Evolutionary conservation across 2,797 vertebrate genomes (phyloP).

Genomic region (Trachops cirrhosus): DNA sequence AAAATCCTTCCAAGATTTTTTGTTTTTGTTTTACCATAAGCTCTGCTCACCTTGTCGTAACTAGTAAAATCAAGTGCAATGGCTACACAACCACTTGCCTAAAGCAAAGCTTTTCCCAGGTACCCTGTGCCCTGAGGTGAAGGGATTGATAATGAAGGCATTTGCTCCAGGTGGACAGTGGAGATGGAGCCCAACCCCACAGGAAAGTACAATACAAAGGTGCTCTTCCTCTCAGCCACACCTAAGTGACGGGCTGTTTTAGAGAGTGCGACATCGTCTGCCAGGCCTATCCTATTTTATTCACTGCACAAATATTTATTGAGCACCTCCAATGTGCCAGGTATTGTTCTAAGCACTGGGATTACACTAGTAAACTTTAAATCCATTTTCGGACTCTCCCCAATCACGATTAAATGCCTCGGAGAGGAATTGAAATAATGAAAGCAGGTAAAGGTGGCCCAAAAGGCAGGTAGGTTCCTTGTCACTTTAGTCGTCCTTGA

Average conservation of each 20-base stretch:
- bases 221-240: background rate
- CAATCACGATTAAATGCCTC: background rate
- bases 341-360: background rate
- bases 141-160: background rate
- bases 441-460: background rate
- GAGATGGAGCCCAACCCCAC: background rate
- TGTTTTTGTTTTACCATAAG: background rate
- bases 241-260: background rate
- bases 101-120: background rate
- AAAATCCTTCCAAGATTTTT: constrained; percentile 12
- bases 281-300: background rate
- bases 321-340: background rate
- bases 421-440: background rate
- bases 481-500: constrained; percentile 3
- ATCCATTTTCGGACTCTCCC: background rate
- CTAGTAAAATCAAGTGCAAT: background rate
- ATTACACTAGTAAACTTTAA: background rate
- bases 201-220: background rate
- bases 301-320: constrained; percentile 17
- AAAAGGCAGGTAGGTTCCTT: background rate
- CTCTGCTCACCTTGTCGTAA: background rate
- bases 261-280: background rate
- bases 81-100: background rate
- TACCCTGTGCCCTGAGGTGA: background rate
- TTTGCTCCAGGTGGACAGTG: background rate